phyloP scores from a whole-genome alignment of 2,888 invertebrate species.

The Ptilodon capucinus region DNA sequence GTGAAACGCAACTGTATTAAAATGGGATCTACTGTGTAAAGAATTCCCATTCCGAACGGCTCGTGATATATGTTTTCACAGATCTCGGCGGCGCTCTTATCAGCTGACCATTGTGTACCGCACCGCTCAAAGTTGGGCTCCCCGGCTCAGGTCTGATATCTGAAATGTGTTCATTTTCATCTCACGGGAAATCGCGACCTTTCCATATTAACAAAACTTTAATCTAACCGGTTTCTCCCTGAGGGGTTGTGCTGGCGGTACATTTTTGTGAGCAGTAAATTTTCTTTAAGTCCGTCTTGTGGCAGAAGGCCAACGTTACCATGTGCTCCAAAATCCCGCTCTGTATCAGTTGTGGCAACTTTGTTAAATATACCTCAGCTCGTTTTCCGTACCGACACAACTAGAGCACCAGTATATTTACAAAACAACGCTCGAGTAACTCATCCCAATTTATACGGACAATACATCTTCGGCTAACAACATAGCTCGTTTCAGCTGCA shows the following conservation, averaged over 20 bases:
- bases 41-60: constrained; percentile 9
- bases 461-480: constrained; percentile 51
- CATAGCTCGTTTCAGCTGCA: constrained; percentile 48
- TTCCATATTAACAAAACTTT: constrained; percentile 71
- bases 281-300: constrained; percentile 64
- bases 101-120: constrained; percentile 36
- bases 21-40: constrained; percentile 24
- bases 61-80: constrained; percentile 32
- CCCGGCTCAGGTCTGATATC: constrained; percentile 42
- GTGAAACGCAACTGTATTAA: constrained; percentile 39
- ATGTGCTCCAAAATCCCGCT: constrained; percentile 56
- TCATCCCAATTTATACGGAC: constrained; percentile 45
- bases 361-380: constrained; percentile 2
- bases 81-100: constrained; percentile 38
- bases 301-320: constrained; percentile 64
- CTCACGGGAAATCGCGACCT: constrained; percentile 64
- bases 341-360: constrained; percentile 45
- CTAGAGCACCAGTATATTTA: constrained; percentile 32
- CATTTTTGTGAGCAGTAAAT: constrained; percentile 71
- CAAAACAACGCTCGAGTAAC: constrained; percentile 40
- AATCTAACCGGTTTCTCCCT: constrained; percentile 56
- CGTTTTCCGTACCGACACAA: background rate
- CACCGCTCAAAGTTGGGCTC: constrained; percentile 35
- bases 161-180: constrained; percentile 52
- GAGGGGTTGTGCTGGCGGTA: constrained; percentile 45